Evolutionary conservation across 2,888 invertebrate species (phyloP).

Genomic region (Heliconius erato): DNA sequence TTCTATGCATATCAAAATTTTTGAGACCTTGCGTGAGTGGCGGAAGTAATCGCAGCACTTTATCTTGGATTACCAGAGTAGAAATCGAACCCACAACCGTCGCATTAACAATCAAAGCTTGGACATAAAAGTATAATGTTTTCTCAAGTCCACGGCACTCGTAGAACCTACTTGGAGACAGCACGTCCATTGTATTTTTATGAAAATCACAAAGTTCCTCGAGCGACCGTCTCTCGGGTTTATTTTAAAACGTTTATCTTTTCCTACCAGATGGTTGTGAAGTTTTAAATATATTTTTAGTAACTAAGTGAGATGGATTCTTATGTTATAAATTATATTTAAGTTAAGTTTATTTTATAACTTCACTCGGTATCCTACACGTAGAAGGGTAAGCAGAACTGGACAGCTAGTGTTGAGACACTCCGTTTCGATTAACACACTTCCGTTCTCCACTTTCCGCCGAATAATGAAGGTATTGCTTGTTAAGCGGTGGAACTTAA

Average conservation of each 20-base stretch:
- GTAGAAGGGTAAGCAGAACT: too few species aligned
- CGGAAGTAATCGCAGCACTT: neutral
- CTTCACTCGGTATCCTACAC: too few species aligned
- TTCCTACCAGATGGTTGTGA: conserved; percentile 32
- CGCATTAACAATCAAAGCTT: conserved; percentile 3
- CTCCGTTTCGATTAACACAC: too few species aligned
- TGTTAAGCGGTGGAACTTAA: too few species aligned
- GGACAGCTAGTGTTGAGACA: too few species aligned
- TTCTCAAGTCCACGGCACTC: conserved; percentile 33
- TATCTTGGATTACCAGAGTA: neutral
- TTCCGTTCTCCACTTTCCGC: too few species aligned
- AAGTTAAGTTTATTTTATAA: neutral
- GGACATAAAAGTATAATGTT: conserved; percentile 34
- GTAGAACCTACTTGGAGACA: conserved; percentile 33
- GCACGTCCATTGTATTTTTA: conserved; percentile 59
- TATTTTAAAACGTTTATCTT: conserved; percentile 49
- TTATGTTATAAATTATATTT: neutral
- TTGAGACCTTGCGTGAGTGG: neutral
- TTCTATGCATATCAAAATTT: neutral
- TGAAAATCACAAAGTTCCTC: conserved; percentile 51
- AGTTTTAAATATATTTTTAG: conserved; percentile 30
- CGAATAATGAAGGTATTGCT: too few species aligned
- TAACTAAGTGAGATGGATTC: conserved; percentile 10
- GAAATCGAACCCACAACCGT: neutral
- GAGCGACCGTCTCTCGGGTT: conserved; percentile 38